phyloP scores from a whole-genome alignment of 2,888 invertebrate species.

The Polymixis lichenea region DNA sequence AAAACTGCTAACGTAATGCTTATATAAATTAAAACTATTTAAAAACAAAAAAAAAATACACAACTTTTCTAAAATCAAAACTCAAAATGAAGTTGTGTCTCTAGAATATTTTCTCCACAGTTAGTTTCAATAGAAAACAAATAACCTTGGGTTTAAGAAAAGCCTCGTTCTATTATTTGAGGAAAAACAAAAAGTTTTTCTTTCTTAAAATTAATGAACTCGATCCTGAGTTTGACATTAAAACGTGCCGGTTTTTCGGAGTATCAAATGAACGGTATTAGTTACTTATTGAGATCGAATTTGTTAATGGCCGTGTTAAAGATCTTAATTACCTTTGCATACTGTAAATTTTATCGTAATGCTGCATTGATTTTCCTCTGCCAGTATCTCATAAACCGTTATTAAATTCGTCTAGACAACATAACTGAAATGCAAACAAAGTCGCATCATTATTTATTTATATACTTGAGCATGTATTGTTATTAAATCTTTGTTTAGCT shows the following conservation, averaged over 20 bases:
- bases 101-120: conserved; percentile 40
- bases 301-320: conserved; percentile 21
- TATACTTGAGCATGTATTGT: conserved; percentile 22
- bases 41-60: background rate
- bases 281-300: conserved; percentile 38
- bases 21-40: background rate
- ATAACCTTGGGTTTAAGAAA: conserved; percentile 57
- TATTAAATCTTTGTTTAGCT: conserved; percentile 33
- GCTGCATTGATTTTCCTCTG: conserved; percentile 8
- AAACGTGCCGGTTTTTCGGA: conserved; percentile 51
- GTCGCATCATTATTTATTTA: conserved; percentile 29
- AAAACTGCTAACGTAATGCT: background rate
- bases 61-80: conserved; percentile 8
- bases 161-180: conserved; percentile 68
- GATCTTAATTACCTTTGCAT: conserved; percentile 24
- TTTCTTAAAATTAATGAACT: conserved; percentile 72
- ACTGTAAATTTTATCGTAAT: background rate
- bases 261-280: conserved; percentile 59
- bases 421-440: conserved; percentile 16
- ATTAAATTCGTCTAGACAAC: conserved; percentile 53
- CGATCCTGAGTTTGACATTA: conserved; percentile 71
- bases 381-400: conserved; percentile 42
- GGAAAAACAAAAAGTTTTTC: conserved; percentile 68
- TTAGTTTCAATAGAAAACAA: conserved; percentile 52
- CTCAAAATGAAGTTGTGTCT: conserved; percentile 11